Evolutionary conservation across 1,140 invertebrate genomes (phyloP), one percentile per base, ranked within the genome.

Genomic region (Anastatus disparis): DNA sequence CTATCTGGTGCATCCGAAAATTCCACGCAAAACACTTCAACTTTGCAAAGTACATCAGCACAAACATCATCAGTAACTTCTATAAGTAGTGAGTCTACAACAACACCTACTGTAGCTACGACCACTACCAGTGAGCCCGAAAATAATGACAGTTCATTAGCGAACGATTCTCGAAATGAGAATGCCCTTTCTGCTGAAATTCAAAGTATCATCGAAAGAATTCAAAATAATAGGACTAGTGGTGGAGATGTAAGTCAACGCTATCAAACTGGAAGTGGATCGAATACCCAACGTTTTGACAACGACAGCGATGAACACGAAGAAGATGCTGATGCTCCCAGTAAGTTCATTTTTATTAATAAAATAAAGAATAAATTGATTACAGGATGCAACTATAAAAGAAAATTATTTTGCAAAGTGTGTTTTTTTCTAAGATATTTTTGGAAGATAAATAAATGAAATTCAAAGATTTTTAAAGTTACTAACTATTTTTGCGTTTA

Each of bases 131-230:
- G 6, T 46, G 42, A 50, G 7, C 3, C 31, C 2, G 42, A 65
- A 3, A 71, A 52, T 26, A 61, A 46, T 31, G 69, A 65, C 3
- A 61, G 9, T 40, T 46, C 13, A 13, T n/a, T 50, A 12, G 12
- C 44, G 1, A 71, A 53, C 13, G 67, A 70, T 26, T 73, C 56
- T 20, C 35, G 67, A 1, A 66, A 59, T 35, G 62, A 70, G 17
- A 61, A 42, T 17, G 46, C 67, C 15, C 38, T 66, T 7, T 55
- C 44, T 2, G 72, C 70, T 48, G 78, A 81, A 44, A 70, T 81
- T 9, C 77, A 79, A 27, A 79, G 74, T 61, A 79, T 81, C n/a
- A 73, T 80, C 17, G 75, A 77, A 22, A 74, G 77, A 50, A 77
- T 78, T 9, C 75, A 76, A n/a, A 78, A 52, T 35, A 78, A 71